These are phyloP conservation scores for Acropternis orthonyx DNA, from an alignment of 2,797 vertebrate genomes.

Conservation along the genomic window DNA sequence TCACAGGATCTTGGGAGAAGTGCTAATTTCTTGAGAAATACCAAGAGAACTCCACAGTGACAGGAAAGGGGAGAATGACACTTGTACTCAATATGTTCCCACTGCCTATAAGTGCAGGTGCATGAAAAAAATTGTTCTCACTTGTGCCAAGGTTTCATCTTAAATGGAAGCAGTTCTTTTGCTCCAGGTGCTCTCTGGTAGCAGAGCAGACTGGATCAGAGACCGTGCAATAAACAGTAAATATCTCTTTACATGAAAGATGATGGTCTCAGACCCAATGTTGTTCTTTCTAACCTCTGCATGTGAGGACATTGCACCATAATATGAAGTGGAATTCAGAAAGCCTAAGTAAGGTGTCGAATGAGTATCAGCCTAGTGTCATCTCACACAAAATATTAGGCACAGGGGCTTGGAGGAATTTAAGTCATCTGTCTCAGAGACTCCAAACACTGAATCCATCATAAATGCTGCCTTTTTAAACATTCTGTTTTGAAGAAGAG, in stretches of 20 bases:
- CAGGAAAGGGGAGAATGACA: background rate
- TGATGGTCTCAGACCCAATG: background rate
- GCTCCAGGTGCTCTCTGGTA: background rate
- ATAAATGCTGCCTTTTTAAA: slow-evolving; percentile 34
- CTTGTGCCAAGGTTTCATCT: background rate
- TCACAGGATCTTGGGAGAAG: background rate
- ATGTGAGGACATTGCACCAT: background rate
- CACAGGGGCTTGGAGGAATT: slow-evolving; percentile 27
- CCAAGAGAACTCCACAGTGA: background rate
- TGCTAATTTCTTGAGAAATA: background rate
- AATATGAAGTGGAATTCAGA: background rate
- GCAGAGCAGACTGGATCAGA: background rate
- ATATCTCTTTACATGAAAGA: background rate
- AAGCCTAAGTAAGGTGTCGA: slow-evolving; percentile 31
- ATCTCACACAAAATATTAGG: slow-evolving; percentile 8
- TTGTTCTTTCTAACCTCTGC: background rate
- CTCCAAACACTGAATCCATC: background rate
- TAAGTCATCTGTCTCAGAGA: slow-evolving; percentile 47
- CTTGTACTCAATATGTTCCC: background rate
- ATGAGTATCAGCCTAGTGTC: background rate
- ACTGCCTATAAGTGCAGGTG: background rate
- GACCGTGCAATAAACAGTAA: background rate
- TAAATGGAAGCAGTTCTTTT: background rate
- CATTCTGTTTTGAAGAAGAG: background rate
- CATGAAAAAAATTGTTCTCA: background rate